Base-by-base conservation (phyloP, 2,888 invertebrate species). In the Odontothrips loti region DNA sequence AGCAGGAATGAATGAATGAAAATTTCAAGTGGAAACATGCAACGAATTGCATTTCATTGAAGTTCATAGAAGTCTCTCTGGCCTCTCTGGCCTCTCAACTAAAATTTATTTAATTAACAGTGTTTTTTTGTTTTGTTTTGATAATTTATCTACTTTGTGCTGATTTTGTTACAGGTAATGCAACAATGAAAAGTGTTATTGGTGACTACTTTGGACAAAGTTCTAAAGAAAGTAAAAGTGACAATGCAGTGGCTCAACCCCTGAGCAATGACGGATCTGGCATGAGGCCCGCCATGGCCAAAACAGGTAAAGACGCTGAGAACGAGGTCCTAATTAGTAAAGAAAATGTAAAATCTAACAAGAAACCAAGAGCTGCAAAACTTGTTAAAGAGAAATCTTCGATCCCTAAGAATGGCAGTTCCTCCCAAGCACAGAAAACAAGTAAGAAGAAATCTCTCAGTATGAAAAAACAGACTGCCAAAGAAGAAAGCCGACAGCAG, bases 91-190 rank as follows among this genome's bases (percentile, higher is more conserved):
- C n/a, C n/a, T n/a, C n/a, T n/a, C n/a, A n/a, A 6, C 34, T 43
- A 43, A 4, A 6, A 43, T 43, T 43, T 43, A 43, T n/a, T n/a
- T 51, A 51, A 1, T 51, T 6, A 15, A 58, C 0, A 10, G 1
- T 17, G 11, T 58, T 17, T 20, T 15, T 1, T 17, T 6, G 10
- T 58, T 58, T 17, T 20, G 17, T 58, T 58, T 2, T n/a, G 20
- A n/a, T 15, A 20, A 8, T 15, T 17, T 58, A 58, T 20, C 10
- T 15, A 0, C 58, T 58, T 15, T 58, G 17, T 58, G 20, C 58
- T 27, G 27, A 75, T 27, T 75, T 75, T 75, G 4, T 58, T 58
- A 15, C 68, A 75, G 68, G 68, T 75, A 75, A 75, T 75, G 68
- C 23, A 23, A 43, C 34, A 4, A 75, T 75, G 68, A 75, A 75